Conservation (phyloP, 2,888 invertebrate genomes). For the Andrena praecox region DNA sequence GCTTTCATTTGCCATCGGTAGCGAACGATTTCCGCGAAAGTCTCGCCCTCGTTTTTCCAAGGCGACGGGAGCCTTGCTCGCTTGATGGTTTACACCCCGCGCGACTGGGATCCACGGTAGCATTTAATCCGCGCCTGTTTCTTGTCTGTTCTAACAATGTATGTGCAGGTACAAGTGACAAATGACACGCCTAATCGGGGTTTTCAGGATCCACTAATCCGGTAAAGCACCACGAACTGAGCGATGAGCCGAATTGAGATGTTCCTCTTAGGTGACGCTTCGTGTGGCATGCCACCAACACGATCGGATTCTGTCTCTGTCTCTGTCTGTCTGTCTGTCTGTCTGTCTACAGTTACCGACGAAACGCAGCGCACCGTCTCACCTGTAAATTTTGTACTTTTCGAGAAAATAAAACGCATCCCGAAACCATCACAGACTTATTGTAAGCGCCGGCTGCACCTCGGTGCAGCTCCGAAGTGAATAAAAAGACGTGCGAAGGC, state of each 20-base stretch:
- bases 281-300: constrained; percentile 60
- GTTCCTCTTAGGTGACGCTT: constrained; percentile 68
- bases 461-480: constrained; percentile 28
- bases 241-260: constrained; percentile 74
- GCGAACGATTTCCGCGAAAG: background rate
- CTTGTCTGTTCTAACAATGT: constrained; percentile 40
- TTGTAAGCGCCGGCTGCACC: constrained; percentile 53
- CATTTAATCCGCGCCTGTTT: constrained; percentile 10
- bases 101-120: background rate
- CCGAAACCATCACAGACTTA: constrained; percentile 60
- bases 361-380: constrained; percentile 49
- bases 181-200: constrained; percentile 80
- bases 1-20: background rate
- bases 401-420: constrained; percentile 72
- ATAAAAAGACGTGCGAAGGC: constrained; percentile 41
- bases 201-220: constrained; percentile 82
- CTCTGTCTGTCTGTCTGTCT: constrained; percentile 45
- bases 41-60: background rate
- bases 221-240: constrained; percentile 79
- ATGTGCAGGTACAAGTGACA: constrained; percentile 56
- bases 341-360: constrained; percentile 42
- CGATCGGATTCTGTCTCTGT: constrained; percentile 58
- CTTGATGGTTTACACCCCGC: background rate
- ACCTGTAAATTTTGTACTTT: constrained; percentile 76
- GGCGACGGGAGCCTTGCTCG: background rate